These are phyloP conservation scores for Sprattus sprattus DNA, from an alignment of 2,113 vertebrate species.

Conservation along the genomic window DNA sequence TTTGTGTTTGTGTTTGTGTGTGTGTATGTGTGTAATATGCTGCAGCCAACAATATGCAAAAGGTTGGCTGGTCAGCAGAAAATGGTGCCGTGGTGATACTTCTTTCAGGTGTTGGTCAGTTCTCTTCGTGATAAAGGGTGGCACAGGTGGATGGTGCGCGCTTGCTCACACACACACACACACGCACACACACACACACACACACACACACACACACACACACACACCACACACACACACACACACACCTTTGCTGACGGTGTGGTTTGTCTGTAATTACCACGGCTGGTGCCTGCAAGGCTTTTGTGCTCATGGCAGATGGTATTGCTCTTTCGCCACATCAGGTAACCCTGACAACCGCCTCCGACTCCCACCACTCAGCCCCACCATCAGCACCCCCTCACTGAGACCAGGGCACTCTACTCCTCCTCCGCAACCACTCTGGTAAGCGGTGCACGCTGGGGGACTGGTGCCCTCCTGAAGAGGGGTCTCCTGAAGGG, in stretches of 20 bases:
- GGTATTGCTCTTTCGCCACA: slow-evolving; percentile 79
- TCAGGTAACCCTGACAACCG: slow-evolving; percentile 83
- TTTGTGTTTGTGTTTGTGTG: slow-evolving; percentile 13
- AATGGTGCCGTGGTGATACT: background rate
- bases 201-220: slow-evolving; percentile 46
- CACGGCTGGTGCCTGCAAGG: slow-evolving; percentile 67
- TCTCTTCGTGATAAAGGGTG: background rate
- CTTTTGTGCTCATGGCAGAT: slow-evolving; percentile 82
- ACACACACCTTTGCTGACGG: slow-evolving; percentile 53
- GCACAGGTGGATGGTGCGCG: background rate
- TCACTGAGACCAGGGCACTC: background rate
- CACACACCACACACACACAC: slow-evolving; percentile 33
- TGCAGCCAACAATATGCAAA: background rate
- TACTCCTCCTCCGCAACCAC: background rate
- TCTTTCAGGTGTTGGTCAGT: background rate
- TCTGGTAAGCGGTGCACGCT: background rate
- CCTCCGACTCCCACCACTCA: slow-evolving; percentile 53
- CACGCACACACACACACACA: slow-evolving; percentile 3
- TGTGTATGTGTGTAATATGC: background rate
- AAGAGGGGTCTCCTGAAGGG: background rate
- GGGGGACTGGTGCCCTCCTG: background rate
- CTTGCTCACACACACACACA: slow-evolving; percentile 18
- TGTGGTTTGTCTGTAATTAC: slow-evolving; percentile 70
- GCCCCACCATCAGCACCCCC: slow-evolving; percentile 40
- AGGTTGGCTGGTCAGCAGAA: slow-evolving; percentile 19